Evolutionary conservation across 2,113 vertebrate genomes (phyloP), one percentile per base, ranked within the genome.

Genomic region (Tichodroma muraria): DNA sequence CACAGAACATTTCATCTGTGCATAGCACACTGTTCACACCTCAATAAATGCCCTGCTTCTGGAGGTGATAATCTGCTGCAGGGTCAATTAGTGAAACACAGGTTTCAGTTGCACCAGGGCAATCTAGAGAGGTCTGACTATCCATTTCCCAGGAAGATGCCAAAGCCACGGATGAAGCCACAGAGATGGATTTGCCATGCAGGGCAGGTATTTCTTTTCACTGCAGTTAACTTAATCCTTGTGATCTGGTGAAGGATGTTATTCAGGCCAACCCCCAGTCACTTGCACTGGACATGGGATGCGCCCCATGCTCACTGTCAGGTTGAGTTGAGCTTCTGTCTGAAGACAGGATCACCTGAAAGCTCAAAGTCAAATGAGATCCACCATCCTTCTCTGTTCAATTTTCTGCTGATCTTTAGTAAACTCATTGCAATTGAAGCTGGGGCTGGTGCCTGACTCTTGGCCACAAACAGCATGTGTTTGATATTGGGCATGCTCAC

Each of bases 81-180:
- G 44, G 35, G 30, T 35, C 44, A 33, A 2, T 37, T 37, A 49
- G 73, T 38, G 56, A 80, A 85, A 80, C 1, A 1, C 45, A 49
- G 18, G 28, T 79, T 85, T 89, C 57, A 33, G 31, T 35, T 64
- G 33, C 59, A 82, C 38, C 75, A 23, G 57, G 83, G 64, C 6
- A 2, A 30, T 75, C 60, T 3, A 2, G 40, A 53, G 44, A 37
- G 44, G 19, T 60, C 61, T 79, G 61, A 71, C 28, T 68, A 0
- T 61, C 80, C 66, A 16, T 61, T 81, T 92, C 50, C 83, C 18
- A 2, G 64, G 71, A 82, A 83, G 71, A 71, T 60, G 47, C 81
- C 81, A 80, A 95, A 91, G 84, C 68, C 64, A 53, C 45, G 56
- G 56, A 88, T 80, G 88, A 83, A 94, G 47, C 70, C 92, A 88